Evolutionary conservation across 2,888 invertebrate species (phyloP), one percentile per base, ranked within the genome.

Genomic region (Candidula unifasciata): DNA sequence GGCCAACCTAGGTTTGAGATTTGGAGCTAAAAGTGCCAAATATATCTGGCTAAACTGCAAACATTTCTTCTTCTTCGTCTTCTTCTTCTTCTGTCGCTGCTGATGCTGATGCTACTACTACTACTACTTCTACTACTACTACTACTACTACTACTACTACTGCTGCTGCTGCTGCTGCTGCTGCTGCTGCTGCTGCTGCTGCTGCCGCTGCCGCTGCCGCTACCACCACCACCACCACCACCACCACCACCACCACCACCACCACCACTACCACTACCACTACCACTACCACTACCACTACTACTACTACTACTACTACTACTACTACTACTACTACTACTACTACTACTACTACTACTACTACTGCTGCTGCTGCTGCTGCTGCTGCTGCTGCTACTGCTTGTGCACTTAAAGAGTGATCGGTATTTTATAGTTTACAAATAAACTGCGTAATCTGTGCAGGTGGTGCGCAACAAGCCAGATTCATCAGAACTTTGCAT

Each of bases 291-390:
- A 64, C 33, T 64, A 64, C 64, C 64, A 33, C 79, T 79, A 33
- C 64, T 64, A 64, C 79, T 79, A 64, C 64, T 64, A 35, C 79
- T 79, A 64, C 79, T 64, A 64, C 64, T 79, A 64, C 64, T 79
- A 64, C 64, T 35, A 64, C 57, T 64, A 35, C 78, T 57, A 60
- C 78, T 78, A 60, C 78, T 78, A 30, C 60, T 57, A 60, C 78
- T 78, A 60, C 78, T 57, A 30, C 78, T 78, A 60, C 57, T 57
- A 60, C 78, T 78, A 60, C 60, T 57, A 60, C 60, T 57, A 52
- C 60, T 78, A 60, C 60, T 16, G 30, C 78, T 78, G 30, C 60
- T 57, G 30, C 78, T 78, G 30, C 78, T 78, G 30, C 60, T 16
- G 30, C 60, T 78, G 30, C 60, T 57, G 30, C 78, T 78, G 30